A percentile compares a stretch with the other conserved stretches of the same genome.
Evolutionary conservation across 2,888 invertebrate genomes (phyloP).

Genomic region (Petrophora chlorosata): DNA sequence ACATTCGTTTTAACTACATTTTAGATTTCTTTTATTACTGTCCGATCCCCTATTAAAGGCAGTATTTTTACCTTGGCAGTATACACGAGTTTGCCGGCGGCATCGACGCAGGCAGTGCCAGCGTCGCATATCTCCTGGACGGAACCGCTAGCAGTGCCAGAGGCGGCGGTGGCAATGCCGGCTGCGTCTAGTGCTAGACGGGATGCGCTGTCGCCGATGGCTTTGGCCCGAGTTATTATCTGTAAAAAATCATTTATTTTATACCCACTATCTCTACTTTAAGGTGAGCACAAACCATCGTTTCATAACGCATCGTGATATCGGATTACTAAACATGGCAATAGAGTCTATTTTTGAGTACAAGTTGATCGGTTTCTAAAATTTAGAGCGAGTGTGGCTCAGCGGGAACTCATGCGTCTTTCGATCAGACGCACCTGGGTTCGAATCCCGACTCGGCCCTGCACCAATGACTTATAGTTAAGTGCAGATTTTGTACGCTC

Average conservation of each 20-base stretch:
- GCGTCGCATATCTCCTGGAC: conserved; percentile 39
- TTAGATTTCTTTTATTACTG: too few relatives aligned
- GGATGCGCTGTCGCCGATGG: conserved; percentile 57
- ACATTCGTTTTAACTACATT: too few relatives aligned
- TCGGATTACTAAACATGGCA: too few relatives aligned
- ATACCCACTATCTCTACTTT: background rate
- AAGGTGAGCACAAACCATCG: background rate
- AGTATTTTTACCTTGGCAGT: conserved; percentile 52
- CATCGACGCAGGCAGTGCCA: conserved; percentile 45
- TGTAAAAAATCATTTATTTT: conserved; percentile 22
- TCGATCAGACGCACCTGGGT: too few relatives aligned
- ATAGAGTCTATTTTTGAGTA: too few relatives aligned
- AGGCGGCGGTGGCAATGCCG: conserved; percentile 13
- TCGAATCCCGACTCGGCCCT: too few relatives aligned
- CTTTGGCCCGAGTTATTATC: conserved; percentile 55
- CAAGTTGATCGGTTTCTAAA: too few relatives aligned
- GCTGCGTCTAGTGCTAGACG: conserved; percentile 45
- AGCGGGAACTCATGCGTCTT: too few relatives aligned
- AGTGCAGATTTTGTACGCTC: too few relatives aligned
- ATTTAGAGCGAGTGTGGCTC: too few relatives aligned
- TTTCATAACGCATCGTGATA: background rate
- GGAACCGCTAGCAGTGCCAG: conserved; percentile 15
- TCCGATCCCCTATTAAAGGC: too few relatives aligned
- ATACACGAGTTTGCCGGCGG: conserved; percentile 54
- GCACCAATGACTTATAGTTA: too few relatives aligned